These are phyloP conservation scores for Drosophila azteca DNA, from an alignment of 1,140 invertebrate genomes.

Conservation along the genomic window DNA sequence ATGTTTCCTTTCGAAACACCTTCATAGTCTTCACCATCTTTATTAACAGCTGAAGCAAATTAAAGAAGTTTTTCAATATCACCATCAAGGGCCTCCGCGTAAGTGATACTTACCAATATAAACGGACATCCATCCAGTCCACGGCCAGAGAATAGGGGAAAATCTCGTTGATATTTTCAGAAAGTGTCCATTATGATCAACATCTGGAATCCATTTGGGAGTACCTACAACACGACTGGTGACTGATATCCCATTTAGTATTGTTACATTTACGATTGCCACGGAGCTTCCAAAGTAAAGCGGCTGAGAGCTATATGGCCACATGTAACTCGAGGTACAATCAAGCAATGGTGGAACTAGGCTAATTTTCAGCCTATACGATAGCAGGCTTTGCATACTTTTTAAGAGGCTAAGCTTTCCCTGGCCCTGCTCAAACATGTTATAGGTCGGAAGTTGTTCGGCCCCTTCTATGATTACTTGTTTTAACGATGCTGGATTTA, in stretches of 20 bases:
- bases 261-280: constrained; percentile 95
- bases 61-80: background rate
- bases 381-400: constrained; percentile 89
- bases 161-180: constrained; percentile 90
- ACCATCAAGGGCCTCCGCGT: background rate
- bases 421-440: constrained; percentile 99
- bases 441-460: constrained; percentile 91
- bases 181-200: constrained; percentile 89
- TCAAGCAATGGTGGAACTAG: constrained; percentile 86
- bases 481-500: constrained; percentile 97
- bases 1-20: constrained; percentile 90
- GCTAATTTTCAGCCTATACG: constrained; percentile 92
- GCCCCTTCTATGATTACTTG: constrained; percentile 96
- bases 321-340: constrained; percentile 67
- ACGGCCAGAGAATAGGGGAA: constrained; percentile 96
- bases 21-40: constrained; percentile 66
- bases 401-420: constrained; percentile 95
- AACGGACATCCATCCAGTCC: constrained; percentile 97
- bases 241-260: constrained; percentile 94
- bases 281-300: constrained; percentile 94
- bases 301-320: constrained; percentile 97
- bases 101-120: constrained; percentile 69
- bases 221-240: constrained; percentile 89
- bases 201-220: constrained; percentile 95
- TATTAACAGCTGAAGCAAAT: constrained; percentile 58